These are phyloP conservation scores for Macrotis lagotis DNA, from an alignment of 2,113 vertebrate species.

Conservation along the genomic window DNA sequence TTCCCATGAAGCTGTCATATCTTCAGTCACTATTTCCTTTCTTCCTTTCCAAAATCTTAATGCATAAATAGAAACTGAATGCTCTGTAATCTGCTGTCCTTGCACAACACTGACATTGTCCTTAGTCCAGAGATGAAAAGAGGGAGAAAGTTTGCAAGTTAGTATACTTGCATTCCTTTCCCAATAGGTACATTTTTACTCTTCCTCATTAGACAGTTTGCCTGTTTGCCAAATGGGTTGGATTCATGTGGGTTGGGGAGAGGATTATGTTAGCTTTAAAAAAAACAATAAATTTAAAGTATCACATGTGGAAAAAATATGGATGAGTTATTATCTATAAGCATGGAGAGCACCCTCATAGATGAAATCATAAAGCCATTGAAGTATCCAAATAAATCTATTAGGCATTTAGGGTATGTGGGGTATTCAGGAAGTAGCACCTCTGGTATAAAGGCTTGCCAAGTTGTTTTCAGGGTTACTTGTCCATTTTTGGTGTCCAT, in stretches of 20 bases:
- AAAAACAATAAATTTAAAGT: neutral
- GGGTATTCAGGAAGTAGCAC: neutral
- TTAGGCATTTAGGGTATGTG: neutral
- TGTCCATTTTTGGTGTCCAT: neutral
- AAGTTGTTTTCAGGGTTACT: neutral
- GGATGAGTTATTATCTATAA: neutral
- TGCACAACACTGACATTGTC: neutral
- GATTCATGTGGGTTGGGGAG: neutral
- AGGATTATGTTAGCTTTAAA: neutral
- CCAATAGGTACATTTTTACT: neutral
- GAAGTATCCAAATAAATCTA: neutral
- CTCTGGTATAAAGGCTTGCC: neutral
- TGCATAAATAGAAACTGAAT: neutral
- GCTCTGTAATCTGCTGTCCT: neutral
- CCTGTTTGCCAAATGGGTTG: slow-evolving; percentile 28
- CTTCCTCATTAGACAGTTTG: neutral
- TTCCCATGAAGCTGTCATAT: neutral
- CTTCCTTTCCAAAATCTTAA: slow-evolving; percentile 1
- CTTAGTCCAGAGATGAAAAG: neutral
- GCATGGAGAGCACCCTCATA: neutral
- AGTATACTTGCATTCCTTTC: neutral
- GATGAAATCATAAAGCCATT: neutral
- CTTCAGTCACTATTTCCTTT: slow-evolving; percentile 32
- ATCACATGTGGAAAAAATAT: neutral
- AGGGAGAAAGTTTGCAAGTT: rapidly evolving